Conservation (phyloP, 2,888 invertebrate species). For the Penaeus monodon region DNA sequence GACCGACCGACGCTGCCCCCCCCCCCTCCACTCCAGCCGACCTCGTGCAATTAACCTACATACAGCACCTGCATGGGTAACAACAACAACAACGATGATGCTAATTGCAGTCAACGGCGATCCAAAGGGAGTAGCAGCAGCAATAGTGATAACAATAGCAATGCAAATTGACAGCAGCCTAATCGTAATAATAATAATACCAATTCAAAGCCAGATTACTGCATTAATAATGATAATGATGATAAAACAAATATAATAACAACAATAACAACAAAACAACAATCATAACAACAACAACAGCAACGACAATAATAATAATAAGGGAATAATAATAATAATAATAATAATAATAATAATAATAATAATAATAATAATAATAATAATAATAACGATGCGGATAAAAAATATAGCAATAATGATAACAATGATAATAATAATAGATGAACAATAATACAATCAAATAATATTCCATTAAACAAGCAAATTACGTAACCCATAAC, state of each 20-base stretch:
- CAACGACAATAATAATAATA: slow-evolving; percentile 3
- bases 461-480: too few relatives aligned
- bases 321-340: background rate
- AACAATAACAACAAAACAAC: slow-evolving; percentile 24
- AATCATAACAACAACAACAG: slow-evolving; percentile 28
- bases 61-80: background rate
- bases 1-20: background rate
- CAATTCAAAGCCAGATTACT: too few relatives aligned
- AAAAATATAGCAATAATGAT: background rate
- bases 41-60: too few relatives aligned
- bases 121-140: too few relatives aligned
- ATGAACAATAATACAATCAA: too few relatives aligned
- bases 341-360: background rate
- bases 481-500: too few relatives aligned
- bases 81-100: background rate
- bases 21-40: background rate
- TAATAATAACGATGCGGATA: background rate
- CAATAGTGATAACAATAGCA: too few relatives aligned
- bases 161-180: too few relatives aligned
- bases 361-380: slow-evolving; percentile 13
- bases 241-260: slow-evolving; percentile 29
- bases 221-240: slow-evolving; percentile 3
- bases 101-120: too few relatives aligned
- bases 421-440: too few relatives aligned
- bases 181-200: too few relatives aligned